Conservation (phyloP, 92 coral and sea anemone genomes). For the Virgularia gustaviana region DNA sequence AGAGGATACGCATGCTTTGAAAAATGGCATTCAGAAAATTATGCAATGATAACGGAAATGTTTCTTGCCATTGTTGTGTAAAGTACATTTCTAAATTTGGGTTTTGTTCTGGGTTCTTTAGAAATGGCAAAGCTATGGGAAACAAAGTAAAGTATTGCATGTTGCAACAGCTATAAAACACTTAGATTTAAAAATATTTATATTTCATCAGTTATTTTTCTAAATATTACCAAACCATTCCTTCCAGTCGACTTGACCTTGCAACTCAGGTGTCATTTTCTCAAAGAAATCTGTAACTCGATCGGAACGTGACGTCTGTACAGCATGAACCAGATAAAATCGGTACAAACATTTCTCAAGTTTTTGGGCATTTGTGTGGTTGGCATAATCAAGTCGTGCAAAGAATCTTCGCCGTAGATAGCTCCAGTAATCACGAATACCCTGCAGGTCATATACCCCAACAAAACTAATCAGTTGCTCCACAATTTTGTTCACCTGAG, state of each 20-base stretch:
- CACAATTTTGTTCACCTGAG: constrained; percentile 82
- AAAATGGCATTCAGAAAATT: constrained; percentile 86
- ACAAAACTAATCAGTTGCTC: constrained; percentile 78
- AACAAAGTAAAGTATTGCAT: background rate
- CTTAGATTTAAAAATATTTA: background rate
- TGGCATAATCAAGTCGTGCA: constrained; percentile 81
- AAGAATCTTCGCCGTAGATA: constrained; percentile 77
- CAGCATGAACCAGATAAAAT: constrained; percentile 80
- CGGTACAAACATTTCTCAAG: constrained; percentile 87
- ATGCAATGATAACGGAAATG: constrained; percentile 80
- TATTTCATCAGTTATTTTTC: no score
- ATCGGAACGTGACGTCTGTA: constrained; percentile 86
- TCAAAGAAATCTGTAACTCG: constrained; percentile 94
- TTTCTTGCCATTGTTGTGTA: constrained; percentile 95
- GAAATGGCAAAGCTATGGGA: constrained; percentile 74
- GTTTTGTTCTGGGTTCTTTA: constrained; percentile 97
- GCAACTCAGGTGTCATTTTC: constrained; percentile 88
- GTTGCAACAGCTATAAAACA: no score
- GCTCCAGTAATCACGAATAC: constrained; percentile 83
- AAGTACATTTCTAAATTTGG: constrained; percentile 89
- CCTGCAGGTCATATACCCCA: constrained; percentile 67
- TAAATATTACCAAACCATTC: constrained; percentile 93
- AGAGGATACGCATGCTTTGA: constrained; percentile 93
- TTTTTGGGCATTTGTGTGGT: constrained; percentile 78
- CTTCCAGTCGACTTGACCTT: constrained; percentile 84